A percentile compares a stretch with the other conserved stretches of the same genome.
These are phyloP conservation scores for Enteromius thamalakanensis DNA, from an alignment of 2,797 vertebrate species.

Conservation along the genomic window DNA sequence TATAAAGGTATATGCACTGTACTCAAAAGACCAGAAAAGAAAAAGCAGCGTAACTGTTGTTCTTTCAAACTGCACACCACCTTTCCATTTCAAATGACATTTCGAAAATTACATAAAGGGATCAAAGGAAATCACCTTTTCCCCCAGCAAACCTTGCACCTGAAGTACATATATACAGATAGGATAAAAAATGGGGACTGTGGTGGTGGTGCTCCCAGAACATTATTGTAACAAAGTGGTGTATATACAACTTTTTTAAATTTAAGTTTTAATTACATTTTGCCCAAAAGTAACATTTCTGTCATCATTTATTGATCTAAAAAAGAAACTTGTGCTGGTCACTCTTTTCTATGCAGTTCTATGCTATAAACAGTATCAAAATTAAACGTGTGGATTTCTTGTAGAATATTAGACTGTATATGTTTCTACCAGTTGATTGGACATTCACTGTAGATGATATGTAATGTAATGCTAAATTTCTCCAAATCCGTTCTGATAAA, in stretches of 20 bases:
- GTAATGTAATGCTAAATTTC: not conserved
- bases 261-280: not conserved
- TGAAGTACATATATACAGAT: not conserved
- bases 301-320: no score
- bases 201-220: not conserved
- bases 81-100: constrained; percentile 46
- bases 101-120: constrained; percentile 27
- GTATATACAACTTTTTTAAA: not conserved
- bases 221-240: no score
- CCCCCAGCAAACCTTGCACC: not conserved
- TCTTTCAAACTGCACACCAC: constrained; percentile 29
- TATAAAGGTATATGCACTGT: constrained; percentile 14
- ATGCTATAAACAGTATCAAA: not conserved
- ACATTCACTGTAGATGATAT: not conserved
- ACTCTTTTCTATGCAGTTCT: not conserved
- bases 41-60: not conserved
- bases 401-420: not conserved
- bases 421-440: not conserved
- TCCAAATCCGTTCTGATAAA: not conserved
- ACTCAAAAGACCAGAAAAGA: constrained; percentile 25
- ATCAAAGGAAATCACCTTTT: not conserved
- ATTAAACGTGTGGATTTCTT: not conserved
- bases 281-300: not conserved
- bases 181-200: not conserved
- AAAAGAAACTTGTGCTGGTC: not conserved